phyloP scores from a whole-genome alignment of 2,888 invertebrate genomes.

The Ctenicera cuprea region DNA sequence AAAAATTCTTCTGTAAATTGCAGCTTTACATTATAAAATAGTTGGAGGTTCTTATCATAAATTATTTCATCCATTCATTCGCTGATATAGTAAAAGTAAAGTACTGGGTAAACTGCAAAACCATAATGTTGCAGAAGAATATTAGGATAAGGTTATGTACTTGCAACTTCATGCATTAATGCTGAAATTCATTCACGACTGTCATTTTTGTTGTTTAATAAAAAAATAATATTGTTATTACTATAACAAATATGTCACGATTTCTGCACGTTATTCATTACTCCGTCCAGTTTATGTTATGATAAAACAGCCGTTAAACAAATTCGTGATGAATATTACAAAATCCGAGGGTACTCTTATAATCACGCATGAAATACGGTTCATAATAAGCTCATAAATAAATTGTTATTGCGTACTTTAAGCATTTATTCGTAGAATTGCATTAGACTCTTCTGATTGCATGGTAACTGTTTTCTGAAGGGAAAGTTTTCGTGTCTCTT shows the following conservation, averaged over 20 bases:
- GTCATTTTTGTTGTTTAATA: not conserved
- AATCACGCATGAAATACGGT: slow-evolving; percentile 13
- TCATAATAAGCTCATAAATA: slow-evolving; percentile 9
- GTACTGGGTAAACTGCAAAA: not conserved
- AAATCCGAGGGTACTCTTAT: not conserved
- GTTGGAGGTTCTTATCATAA: too few relatives aligned
- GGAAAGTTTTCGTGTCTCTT: slow-evolving; percentile 32
- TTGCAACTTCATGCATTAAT: not conserved
- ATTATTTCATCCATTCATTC: too few relatives aligned
- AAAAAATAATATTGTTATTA: slow-evolving; percentile 7
- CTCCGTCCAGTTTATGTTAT: not conserved
- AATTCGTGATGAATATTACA: slow-evolving; percentile 5
- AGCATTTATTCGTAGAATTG: slow-evolving; percentile 12
- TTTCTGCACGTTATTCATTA: not conserved
- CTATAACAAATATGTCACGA: slow-evolving; percentile 17
- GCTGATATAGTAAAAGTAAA: too few relatives aligned
- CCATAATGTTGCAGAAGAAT: not conserved
- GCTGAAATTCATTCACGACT: slow-evolving; percentile 16
- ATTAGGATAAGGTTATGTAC: not conserved
- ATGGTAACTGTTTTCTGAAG: slow-evolving; percentile 4
- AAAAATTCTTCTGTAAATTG: too few relatives aligned
- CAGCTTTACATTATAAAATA: too few relatives aligned
- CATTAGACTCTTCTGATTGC: slow-evolving; percentile 3
- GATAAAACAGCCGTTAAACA: not conserved
- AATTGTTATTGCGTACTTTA: slow-evolving; percentile 12